Base-by-base conservation (phyloP, 2,113 vertebrate species). In the Cyanistes caeruleus region DNA sequence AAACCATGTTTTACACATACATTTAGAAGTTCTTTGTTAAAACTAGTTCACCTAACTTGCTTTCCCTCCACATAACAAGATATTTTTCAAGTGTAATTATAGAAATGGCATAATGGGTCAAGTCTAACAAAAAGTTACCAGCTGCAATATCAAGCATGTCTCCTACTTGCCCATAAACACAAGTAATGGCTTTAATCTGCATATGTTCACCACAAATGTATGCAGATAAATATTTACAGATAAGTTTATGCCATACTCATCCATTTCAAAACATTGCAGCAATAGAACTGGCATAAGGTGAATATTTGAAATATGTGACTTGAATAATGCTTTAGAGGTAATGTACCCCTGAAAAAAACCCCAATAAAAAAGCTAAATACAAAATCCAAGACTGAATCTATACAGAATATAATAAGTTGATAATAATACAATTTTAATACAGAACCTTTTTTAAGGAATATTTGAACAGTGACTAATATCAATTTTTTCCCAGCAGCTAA, bases 311-410 rank as follows among this genome's bases (percentile, higher is more conserved):
- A 63, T 28, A 53, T 4, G 75, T 23, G 11, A 73, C 41, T 33
- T 46, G 2, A 68, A 63, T 4, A 23, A 64, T 24, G 5, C 15
- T 68, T 85, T 48, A 37, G 74, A 60, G 18, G 5, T 31, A 80
- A 62, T 1, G 3, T 7, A 78, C 1, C 1, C 9, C n/a, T 46
- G 16, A 6, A 21, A 55, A 33, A 15, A 0, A 1, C 3, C 6
- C 17, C 19, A n/a, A 11, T 33, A 27, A 56, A 63, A 17, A 48
- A 63, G 39, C 13, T 23, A 69, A 65, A 18, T 41, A 64, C 1
- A 37, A 60, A 64, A 58, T 23, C 53, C 23, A 13, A 49, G 41
- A 65, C 22, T 37, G 28, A 55, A 60, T 48, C 44, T 31, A 41
- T 43, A 43, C 43, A 43, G 43, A 43, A 43, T 43, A 43, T 43